Evolutionary conservation across 2,113 vertebrate species (phyloP), one percentile per base, ranked within the genome.

Genomic region (Halichoerus grypus): DNA sequence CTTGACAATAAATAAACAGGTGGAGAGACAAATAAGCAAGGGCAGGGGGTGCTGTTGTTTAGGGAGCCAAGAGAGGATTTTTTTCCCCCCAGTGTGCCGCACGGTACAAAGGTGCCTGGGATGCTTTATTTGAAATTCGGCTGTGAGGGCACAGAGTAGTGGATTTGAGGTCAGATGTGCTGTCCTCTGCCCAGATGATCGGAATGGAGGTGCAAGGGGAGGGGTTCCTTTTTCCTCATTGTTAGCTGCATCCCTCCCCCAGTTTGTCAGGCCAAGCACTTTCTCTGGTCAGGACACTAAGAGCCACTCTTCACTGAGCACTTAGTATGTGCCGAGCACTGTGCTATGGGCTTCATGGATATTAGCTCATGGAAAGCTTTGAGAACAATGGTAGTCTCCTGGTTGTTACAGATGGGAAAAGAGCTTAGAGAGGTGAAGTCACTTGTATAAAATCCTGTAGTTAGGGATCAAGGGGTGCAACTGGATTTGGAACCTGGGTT

Each of bases 1-100:
- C 95, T 87, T 63, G 4, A 13, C 61, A 84, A 71, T 21, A 87
- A 92, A 92, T 22, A 93, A 72, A 61, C 12, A 63, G 16, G 19
- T 31, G 14, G 33, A 61, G 51, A 59, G 65, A 88, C 16, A 71
- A 42, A 83, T 67, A 31, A 36, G 59, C 2, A 49, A 61, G 5
- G 4, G 28, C n/a, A 15, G 6, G 65, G 21, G 24, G 14, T 65
- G 21, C 5, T 53, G 8, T 10, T 92, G 36, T 74, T 80, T 10
- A 16, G 53, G n/a, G 42, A 67, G 19, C 10, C 14, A 10, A 95
- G 71, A 69, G 36, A 91, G 36, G 33, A 49, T 71, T 12, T 49
- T 88, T 82, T 46, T 26, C 3, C 3, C 51, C 6, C 49, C 24
- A 57, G 46, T 0, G 16, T 39, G 53, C 1, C 3, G 19, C 24